Base-by-base conservation (phyloP, 2,797 vertebrate species). In the Clarias laeviceps region DNA sequence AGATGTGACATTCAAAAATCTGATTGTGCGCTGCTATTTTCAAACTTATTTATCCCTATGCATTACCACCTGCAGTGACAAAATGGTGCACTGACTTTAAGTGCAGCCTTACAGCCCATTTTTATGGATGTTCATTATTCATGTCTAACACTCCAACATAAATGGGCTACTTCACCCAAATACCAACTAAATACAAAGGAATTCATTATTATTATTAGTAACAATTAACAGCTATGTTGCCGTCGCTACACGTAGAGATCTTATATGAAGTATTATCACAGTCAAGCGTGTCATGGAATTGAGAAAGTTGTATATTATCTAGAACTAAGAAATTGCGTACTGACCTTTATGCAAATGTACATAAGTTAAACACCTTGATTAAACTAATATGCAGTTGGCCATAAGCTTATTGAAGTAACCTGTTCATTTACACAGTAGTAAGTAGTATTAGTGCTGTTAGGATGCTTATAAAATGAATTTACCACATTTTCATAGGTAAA, bases 21-120 rank as follows among this genome's bases (percentile, higher is more conserved):
- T 45, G 34, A 40, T 29, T 80, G 24, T 20, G n/a, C 62, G 50
- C 15, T 65, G 24, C 78, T 29, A 50, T 80, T 65, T 79, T 62
- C 76, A 37, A 79, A 34, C 57, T 79, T 61, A 62, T 40, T 37
- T 62, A 15, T 37, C 57, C 76, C 14, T 59, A 59, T 59, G 56
- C 29, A n/a, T 79, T 79, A 61, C 22, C 20, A 3, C 34, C 32
- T 50, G 8, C 59, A 80, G 57, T 64, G 34, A 64, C 59, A 64
- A 64, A 45, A 80, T 80, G 77, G 22, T 80, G 77, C 77, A 27
- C 34, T 62, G 77, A 80, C 24, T 64, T 45, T 80, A 64, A 45
- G 14, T 8, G 24, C 34, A 80, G 24, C 18, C 77, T 64, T 37
- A n/a, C 57, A 80, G 27, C 61, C 37, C 61, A 64, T 59, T 64